phyloP scores from a whole-genome alignment of 35 echinoderm and acorn worm species.

The Heliocidaris erythrogramma region DNA sequence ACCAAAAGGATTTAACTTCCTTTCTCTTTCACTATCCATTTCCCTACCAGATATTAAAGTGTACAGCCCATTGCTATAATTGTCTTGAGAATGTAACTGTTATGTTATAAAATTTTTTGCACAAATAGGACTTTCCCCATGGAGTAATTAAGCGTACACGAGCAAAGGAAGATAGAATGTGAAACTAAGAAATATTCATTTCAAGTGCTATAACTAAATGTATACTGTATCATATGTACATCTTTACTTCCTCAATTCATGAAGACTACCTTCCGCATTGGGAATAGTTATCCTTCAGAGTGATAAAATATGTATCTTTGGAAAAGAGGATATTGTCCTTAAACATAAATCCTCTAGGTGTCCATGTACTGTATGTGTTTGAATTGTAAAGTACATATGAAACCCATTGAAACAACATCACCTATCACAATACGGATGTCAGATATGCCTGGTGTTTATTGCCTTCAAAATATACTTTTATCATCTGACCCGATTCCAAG shows the following conservation, averaged over 20 bases:
- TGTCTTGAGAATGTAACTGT: no score
- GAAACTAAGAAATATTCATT: neutral
- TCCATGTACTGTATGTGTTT: no score
- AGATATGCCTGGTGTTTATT: neutral
- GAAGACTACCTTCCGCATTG: neutral
- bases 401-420: neutral
- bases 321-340: neutral
- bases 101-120: no score
- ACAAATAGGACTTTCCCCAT: no score
- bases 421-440: neutral
- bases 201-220: neutral
- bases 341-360: no score
- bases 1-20: no score
- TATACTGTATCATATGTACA: neutral
- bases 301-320: neutral
- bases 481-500: neutral
- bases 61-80: no score
- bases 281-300: neutral
- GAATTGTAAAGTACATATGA: no score
- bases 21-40: no score
- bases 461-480: neutral
- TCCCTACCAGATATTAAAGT: no score
- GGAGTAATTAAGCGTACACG: neutral
- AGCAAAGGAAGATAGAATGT: neutral
- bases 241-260: neutral